Percentiles rank a stretch among this genome's conserved stretches.
These are phyloP conservation scores for Centropyge bicolor DNA, from an alignment of 2,797 vertebrate genomes.

Conservation along the genomic window DNA sequence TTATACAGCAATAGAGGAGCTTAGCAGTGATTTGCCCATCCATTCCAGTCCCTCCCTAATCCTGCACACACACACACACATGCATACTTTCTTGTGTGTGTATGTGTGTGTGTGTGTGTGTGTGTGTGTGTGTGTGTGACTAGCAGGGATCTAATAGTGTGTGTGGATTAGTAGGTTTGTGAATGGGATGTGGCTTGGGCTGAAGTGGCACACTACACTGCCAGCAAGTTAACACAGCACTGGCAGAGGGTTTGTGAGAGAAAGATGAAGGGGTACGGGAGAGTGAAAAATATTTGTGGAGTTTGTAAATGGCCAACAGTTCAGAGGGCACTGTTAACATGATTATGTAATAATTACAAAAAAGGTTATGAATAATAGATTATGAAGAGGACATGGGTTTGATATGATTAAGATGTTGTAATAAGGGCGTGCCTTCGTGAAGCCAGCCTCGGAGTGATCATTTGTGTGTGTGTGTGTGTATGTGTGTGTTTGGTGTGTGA, in stretches of 20 bases:
- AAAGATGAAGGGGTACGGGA: slow-evolving; percentile 7
- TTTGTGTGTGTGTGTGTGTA: slow-evolving; percentile 12
- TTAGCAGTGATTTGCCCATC: slow-evolving; percentile 82
- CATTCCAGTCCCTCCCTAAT: slow-evolving; percentile 81
- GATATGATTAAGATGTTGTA: slow-evolving; percentile 13
- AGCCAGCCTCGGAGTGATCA: slow-evolving; percentile 4
- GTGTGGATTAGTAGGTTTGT: slow-evolving; percentile 81
- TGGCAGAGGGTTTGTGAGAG: slow-evolving; percentile 44
- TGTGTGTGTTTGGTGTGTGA: slow-evolving; percentile 18
- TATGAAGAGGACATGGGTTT: slow-evolving; percentile 3
- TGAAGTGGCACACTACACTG: slow-evolving; percentile 60
- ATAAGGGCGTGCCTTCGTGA: slow-evolving; percentile 10
- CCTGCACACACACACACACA: slow-evolving; percentile 56
- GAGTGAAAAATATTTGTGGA: slow-evolving; percentile 37
- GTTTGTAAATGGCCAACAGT: slow-evolving; percentile 27
- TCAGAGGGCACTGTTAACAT: slow-evolving; percentile 38
- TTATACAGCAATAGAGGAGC: slow-evolving; percentile 82
- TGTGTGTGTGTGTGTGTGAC: slow-evolving; percentile 61
- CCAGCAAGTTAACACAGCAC: slow-evolving; percentile 64
- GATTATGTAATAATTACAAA: slow-evolving; percentile 49
- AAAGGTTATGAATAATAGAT: slow-evolving; percentile 46
- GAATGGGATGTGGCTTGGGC: slow-evolving; percentile 79
- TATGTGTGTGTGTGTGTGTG: slow-evolving; percentile 50
- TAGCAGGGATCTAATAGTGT: slow-evolving; percentile 70
- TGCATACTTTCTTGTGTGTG: slow-evolving; percentile 28